A percentile compares a stretch with the other conserved stretches of the same genome.
phyloP scores from a whole-genome alignment of 2,113 vertebrate species.

The Pteruthius melanotis region DNA sequence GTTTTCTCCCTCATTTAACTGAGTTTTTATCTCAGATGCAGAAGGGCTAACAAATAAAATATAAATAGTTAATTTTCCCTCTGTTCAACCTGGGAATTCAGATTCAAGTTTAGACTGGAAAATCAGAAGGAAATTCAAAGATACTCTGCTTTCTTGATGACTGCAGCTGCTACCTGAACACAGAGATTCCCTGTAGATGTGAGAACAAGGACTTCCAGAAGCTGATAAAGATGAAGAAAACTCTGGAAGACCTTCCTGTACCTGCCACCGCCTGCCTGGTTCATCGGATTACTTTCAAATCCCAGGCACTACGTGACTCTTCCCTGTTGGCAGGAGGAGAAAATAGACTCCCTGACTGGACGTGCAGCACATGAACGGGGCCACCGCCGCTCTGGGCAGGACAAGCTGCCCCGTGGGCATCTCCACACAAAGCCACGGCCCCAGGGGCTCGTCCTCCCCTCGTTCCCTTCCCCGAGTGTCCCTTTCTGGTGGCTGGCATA shows the following conservation, averaged over 20 bases:
- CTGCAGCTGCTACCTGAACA: slow-evolving; percentile 37
- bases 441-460: background rate
- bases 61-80: slow-evolving; percentile 51
- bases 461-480: background rate
- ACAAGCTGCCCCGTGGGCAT: background rate
- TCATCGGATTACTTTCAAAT: slow-evolving; percentile 15
- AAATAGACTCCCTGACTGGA: slow-evolving; percentile 30
- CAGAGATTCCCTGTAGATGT: slow-evolving; percentile 61
- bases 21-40: background rate
- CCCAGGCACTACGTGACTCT: background rate
- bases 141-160: slow-evolving; percentile 52
- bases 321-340: slow-evolving; percentile 8
- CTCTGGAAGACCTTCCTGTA: slow-evolving; percentile 53
- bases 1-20: background rate
- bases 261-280: slow-evolving; percentile 46
- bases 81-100: slow-evolving; percentile 46
- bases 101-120: slow-evolving; percentile 35
- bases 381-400: background rate
- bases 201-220: slow-evolving; percentile 50
- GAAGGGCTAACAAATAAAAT: slow-evolving; percentile 30
- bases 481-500: background rate
- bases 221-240: slow-evolving; percentile 55
- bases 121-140: slow-evolving; percentile 68
- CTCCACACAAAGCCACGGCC: background rate
- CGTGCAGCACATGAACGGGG: background rate